Percentiles rank a stretch among this genome's conserved stretches.
Conservation (phyloP, 2,797 vertebrate genomes). For the Gymnothorax javanicus region DNA sequence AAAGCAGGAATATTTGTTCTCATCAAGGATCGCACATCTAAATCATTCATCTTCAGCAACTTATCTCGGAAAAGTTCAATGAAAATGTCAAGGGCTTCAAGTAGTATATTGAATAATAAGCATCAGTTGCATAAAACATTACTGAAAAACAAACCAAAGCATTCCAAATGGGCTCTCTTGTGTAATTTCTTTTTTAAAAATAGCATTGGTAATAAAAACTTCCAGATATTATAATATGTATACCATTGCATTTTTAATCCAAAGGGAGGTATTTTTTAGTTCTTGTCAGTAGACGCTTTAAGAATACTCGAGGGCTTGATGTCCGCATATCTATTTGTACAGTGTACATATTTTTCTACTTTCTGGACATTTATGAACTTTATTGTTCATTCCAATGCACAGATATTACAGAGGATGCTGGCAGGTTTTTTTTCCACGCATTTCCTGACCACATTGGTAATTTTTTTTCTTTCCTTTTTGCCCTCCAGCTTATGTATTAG, state of each 20-base stretch:
- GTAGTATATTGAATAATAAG: conserved; percentile 72
- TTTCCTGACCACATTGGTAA: conserved; percentile 51
- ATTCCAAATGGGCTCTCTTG: conserved; percentile 61
- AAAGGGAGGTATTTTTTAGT: conserved; percentile 25
- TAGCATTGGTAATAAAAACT: conserved; percentile 75
- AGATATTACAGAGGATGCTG: conserved; percentile 60
- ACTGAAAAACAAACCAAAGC: conserved; percentile 64
- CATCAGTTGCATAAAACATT: conserved; percentile 80
- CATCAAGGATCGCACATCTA: conserved; percentile 69
- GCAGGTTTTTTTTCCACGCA: conserved; percentile 55
- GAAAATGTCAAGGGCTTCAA: conserved; percentile 77
- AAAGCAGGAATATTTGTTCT: conserved; percentile 54
- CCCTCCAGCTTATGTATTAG: conserved; percentile 79
- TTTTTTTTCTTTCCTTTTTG: conserved; percentile 69
- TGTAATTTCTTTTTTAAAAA: conserved; percentile 61
- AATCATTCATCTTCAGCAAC: conserved; percentile 51
- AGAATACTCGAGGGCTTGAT: background rate
- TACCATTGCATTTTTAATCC: conserved; percentile 64
- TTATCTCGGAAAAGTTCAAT: conserved; percentile 62
- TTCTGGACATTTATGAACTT: conserved; percentile 25
- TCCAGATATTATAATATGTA: conserved; percentile 74
- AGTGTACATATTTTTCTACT: background rate
- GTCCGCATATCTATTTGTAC: background rate
- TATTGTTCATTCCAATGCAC: conserved; percentile 51
- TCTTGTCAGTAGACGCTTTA: background rate